Evolutionary conservation across 2,113 vertebrate genomes (phyloP).

Genomic region (Myodes glareolus): DNA sequence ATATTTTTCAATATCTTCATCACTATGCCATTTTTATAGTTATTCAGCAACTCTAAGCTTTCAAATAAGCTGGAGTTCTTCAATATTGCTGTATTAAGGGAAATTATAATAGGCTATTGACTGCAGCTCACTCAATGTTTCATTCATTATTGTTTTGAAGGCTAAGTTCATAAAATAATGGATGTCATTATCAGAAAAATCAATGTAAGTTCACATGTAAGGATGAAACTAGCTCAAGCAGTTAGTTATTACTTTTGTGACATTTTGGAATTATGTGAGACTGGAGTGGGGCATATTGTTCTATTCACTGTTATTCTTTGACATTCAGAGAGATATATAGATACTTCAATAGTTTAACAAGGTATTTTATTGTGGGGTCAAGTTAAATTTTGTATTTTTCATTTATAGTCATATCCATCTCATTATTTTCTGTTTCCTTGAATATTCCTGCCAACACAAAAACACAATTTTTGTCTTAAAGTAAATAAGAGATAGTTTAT

Average conservation of each 20-base stretch:
- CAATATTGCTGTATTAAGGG: constrained; percentile 85
- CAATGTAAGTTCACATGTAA: constrained; percentile 79
- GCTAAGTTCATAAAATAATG: constrained; percentile 83
- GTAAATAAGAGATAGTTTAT: background rate
- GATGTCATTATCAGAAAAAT: constrained; percentile 85
- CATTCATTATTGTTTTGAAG: constrained; percentile 84
- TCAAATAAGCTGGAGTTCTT: constrained; percentile 78
- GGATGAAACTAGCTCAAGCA: constrained; percentile 58
- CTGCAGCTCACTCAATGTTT: constrained; percentile 81
- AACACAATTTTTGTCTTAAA: background rate
- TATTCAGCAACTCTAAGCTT: constrained; percentile 78
- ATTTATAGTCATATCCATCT: background rate
- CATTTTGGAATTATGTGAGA: constrained; percentile 53
- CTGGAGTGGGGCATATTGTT: background rate
- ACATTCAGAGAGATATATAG: background rate
- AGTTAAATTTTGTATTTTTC: constrained; percentile 19
- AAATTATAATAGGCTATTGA: constrained; percentile 88
- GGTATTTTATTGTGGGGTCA: background rate
- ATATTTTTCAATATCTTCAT: constrained; percentile 61
- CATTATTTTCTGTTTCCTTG: background rate
- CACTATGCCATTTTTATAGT: constrained; percentile 69
- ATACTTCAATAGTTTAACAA: background rate
- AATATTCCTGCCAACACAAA: background rate
- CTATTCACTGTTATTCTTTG: background rate
- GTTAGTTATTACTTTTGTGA: constrained; percentile 65